Percentiles rank a stretch among this genome's conserved stretches.
phyloP scores from a whole-genome alignment of 2,113 vertebrate genomes.

The Setophaga petechia region DNA sequence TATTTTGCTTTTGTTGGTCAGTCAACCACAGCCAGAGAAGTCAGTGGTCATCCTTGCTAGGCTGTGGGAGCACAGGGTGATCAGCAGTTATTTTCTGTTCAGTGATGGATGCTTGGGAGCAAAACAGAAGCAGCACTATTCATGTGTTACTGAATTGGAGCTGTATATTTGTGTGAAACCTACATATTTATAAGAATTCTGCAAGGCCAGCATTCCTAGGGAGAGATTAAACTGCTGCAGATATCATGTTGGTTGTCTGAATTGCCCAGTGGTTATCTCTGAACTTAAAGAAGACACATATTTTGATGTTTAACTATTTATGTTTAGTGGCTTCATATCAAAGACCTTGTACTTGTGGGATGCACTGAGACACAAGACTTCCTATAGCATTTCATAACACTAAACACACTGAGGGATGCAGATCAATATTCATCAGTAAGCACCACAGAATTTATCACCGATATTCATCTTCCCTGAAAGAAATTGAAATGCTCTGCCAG shows the following conservation, averaged over 20 bases:
- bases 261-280: fast-evolving
- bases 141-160: not conserved
- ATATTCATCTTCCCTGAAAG: not conserved
- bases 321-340: not conserved
- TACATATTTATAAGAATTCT: not conserved
- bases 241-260: not conserved
- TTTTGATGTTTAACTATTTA: not conserved
- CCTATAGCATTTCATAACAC: not conserved
- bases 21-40: not conserved
- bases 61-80: not conserved
- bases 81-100: not conserved
- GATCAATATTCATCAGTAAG: not conserved
- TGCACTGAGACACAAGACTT: not conserved
- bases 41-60: not conserved
- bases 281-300: not conserved
- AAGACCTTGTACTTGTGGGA: not conserved
- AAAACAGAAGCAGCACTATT: not conserved
- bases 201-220: not conserved
- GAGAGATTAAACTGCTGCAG: not conserved
- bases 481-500: not conserved
- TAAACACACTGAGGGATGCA: not conserved
- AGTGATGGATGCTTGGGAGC: not conserved
- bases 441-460: not conserved
- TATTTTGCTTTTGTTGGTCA: not conserved
- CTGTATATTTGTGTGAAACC: not conserved